phyloP scores from a whole-genome alignment of 1,140 invertebrate species.

The Mercenaria mercenaria region DNA sequence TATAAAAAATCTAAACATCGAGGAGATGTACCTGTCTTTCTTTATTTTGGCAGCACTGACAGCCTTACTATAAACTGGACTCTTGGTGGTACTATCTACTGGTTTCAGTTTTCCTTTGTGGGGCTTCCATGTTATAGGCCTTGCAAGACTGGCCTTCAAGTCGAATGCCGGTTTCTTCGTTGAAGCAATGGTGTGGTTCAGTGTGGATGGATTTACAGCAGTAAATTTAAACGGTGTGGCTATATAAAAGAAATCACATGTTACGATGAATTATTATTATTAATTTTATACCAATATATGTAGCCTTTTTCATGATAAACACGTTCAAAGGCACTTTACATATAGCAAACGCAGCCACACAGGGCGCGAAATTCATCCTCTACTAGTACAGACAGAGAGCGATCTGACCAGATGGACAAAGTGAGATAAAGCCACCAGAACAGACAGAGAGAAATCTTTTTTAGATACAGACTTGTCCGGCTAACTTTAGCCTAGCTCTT shows the following conservation, averaged over 20 bases:
- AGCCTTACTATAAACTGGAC: constrained; percentile 38
- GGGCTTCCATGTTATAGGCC: constrained; percentile 82
- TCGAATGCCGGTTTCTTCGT: constrained; percentile 80
- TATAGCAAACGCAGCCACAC: no score
- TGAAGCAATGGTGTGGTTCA: constrained; percentile 65
- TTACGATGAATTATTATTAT: not conserved
- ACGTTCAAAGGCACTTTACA: no score
- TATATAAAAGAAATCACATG: constrained; percentile 65
- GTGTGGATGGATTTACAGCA: constrained; percentile 54
- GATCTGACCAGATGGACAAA: no score
- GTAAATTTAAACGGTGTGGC: constrained; percentile 80
- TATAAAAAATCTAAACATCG: no score
- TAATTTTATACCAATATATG: no score
- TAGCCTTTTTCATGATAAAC: no score
- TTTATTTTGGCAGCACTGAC: not conserved
- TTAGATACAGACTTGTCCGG: no score
- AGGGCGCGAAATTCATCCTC: no score
- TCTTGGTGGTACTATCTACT: constrained; percentile 67
- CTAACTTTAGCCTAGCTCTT: no score
- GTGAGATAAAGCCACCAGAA: no score
- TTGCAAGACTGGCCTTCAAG: constrained; percentile 82
- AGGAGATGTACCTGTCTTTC: constrained; percentile 44
- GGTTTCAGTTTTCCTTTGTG: constrained; percentile 83
- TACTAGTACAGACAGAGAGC: no score
- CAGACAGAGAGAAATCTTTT: no score